Base-by-base conservation (phyloP, 2,797 vertebrate species). In the Hydrolagus colliei region DNA sequence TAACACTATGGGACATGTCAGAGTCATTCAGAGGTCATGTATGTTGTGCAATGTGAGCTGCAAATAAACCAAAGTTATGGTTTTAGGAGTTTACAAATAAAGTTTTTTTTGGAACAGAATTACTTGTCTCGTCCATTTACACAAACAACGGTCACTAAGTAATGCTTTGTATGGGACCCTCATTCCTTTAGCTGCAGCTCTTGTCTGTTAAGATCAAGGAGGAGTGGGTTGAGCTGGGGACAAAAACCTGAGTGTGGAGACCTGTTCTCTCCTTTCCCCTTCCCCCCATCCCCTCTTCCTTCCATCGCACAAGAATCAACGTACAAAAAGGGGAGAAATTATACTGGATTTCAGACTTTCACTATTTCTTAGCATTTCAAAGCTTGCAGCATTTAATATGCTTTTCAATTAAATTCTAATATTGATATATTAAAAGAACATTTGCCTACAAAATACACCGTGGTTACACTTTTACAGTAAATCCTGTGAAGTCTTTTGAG, bases 1-100 rank as follows among this genome's bases (percentile, higher is more conserved):
- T 12, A 52, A 59, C n/a, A 61, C 61, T 77, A 59, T 12, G 20
- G 18, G 18, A 59, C 35, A 16, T 18, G 7, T 76, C 76, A 61
- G 62, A 22, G 62, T 63, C 11, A 79, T 63, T 79, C 63, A 20
- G n/a, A 79, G 77, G 22, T 79, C 77, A 27, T 14, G 77, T 27
- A 27, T 62, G 61, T 79, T 79, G 8, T 27, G 63, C 18, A 10
- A 61, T 12, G 20, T 61, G 12, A 4, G 18, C 27, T 14, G 6
- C 10, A 52, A 52, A 9, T 6, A 18, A 79, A 61, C 20, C n/a
- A 32, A 27, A 63, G 14, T 3, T 82, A 27, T 82, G 27, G 78
- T 82, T 82, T 65, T 18, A 22, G 22, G 61, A 62, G 27, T 65
- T 79, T 63, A 63, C 77, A 79, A 79, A 65, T 79, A 63, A 27